Evolutionary conservation across 1,140 invertebrate genomes (phyloP), one percentile per base, ranked within the genome.

Genomic region (Portunus trituberculatus): DNA sequence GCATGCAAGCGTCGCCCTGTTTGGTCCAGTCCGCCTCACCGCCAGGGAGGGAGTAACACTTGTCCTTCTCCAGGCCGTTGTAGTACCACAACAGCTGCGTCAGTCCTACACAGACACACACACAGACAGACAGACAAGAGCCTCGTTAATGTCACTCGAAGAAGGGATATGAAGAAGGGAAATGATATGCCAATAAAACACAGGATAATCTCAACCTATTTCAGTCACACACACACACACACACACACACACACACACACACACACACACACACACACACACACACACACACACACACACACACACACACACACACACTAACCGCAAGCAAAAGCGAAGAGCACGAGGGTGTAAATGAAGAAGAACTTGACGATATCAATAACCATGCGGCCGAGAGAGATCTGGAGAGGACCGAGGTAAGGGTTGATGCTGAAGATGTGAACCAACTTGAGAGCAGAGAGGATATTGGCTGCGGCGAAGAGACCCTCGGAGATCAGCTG

Each of bases 401-500:
- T 98, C 97, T 99, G 98, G 67, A 99, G 97, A 1, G 98, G 99
- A 76, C 98, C 99, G 92, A 99, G 97, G 97, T 99, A 98, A 0
- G 98, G 98, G 97, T 99, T 99, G 87, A 99, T 98, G 29, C 98
- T 99, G 97, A 99, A 99, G 87, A 99, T 97, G 97, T 99, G 98
- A 93, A 99, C 98, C 95, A 99, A 97, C 97, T 99, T 99, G 31
- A 99, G 97, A 1, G 96, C 98, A 97, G 98, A 98, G 96, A 99
- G 99, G 97, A 99, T 98, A 97, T 99, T 99, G 76, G 99, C 99
- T 25, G 98, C 99, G 16, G 99, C 99, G 97, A 99, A 99, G 25
- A 99, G 97, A 28, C 99, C 99, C 97, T 99, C 99, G 6, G 99
- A 98, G 82, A 99, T 98, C 0, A 99, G 97, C 96, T 99, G 99